Conservation (phyloP, 1,140 invertebrate genomes). For the Neodiprion lecontei region DNA sequence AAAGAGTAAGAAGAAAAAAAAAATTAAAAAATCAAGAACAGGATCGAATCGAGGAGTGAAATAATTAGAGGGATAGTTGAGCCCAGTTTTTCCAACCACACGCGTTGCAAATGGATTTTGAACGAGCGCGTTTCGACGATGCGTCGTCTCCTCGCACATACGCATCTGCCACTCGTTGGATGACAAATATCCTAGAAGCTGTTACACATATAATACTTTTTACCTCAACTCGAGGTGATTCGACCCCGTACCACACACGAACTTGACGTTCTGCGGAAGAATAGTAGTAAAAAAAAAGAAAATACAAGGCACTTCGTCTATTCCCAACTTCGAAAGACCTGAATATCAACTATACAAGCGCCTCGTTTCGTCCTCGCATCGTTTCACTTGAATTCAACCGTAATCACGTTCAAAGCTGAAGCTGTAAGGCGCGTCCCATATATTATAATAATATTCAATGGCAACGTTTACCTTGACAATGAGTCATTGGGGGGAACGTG, state of each 20-base stretch:
- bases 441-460: too few species aligned
- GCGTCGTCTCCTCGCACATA: too few species aligned
- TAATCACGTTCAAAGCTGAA: too few species aligned
- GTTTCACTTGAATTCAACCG: too few species aligned
- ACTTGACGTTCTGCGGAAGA: not conserved
- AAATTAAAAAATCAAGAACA: not conserved
- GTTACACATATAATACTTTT: not conserved
- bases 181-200: not conserved
- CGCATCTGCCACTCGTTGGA: constrained; percentile 3
- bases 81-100: constrained; percentile 7
- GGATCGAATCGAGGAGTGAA: not conserved
- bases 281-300: not conserved
- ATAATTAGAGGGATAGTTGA: not conserved
- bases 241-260: constrained; percentile 1
- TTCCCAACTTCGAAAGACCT: not conserved
- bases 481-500: too few species aligned
- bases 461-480: too few species aligned
- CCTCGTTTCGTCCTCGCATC: too few species aligned
- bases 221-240: not conserved
- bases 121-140: too few species aligned
- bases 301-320: not conserved
- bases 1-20: too few species aligned
- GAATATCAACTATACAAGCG: too few species aligned
- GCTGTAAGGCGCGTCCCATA: too few species aligned
- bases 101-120: not conserved